Conservation (phyloP, 2,888 invertebrate genomes). For the Drosophila siamana region DNA sequence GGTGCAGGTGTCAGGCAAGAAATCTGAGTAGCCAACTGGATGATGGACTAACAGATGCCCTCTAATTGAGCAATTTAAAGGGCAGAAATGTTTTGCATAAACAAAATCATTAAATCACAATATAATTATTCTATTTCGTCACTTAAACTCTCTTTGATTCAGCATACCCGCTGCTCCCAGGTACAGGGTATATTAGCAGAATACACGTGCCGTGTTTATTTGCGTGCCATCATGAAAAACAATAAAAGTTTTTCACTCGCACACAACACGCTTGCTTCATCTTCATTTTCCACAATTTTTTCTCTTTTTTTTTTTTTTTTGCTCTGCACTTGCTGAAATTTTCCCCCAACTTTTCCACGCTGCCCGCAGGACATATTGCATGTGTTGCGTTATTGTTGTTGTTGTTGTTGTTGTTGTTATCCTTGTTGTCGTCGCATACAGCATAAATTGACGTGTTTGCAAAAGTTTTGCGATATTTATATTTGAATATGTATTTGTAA, state of each 20-base stretch:
- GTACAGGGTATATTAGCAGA: conserved; percentile 17
- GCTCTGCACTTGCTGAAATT: neutral
- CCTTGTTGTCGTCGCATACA: conserved; percentile 19
- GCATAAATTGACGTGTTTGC: conserved; percentile 70
- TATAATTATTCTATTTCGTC: too few species aligned
- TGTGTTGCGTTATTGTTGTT: conserved; percentile 17
- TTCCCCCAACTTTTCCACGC: conserved; percentile 20
- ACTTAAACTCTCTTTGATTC: neutral
- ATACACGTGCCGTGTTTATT: conserved; percentile 15
- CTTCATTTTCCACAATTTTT: conserved; percentile 7
- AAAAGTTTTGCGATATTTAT: conserved; percentile 51
- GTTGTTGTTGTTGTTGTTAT: conserved; percentile 17
- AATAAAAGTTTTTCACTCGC: conserved; percentile 42
- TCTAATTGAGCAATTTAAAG: too few species aligned
- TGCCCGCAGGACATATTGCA: conserved; percentile 49
- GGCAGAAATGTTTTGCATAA: too few species aligned
- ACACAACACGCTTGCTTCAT: conserved; percentile 9
- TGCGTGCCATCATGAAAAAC: conserved; percentile 45
- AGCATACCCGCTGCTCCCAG: neutral
- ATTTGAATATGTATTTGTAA: conserved; percentile 65
- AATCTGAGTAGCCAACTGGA: neutral
- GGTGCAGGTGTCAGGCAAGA: conserved; percentile 50
- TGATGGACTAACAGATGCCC: neutral
- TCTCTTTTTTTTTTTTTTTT: neutral
- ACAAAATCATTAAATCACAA: too few species aligned